Base-by-base conservation (phyloP, 2,113 vertebrate species). In the Macrotis lagotis region DNA sequence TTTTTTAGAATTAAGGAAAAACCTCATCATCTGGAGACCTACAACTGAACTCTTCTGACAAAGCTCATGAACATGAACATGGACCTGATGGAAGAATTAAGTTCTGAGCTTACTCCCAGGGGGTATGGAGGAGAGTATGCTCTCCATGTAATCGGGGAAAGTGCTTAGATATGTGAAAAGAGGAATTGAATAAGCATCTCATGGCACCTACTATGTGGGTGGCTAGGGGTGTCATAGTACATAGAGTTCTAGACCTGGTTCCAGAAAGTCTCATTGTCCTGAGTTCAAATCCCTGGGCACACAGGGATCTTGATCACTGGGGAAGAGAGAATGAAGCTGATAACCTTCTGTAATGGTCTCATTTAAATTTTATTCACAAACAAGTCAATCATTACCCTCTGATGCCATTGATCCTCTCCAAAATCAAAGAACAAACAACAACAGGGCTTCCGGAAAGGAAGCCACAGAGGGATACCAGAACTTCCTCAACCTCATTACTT, bases 401-500 rank as follows among this genome's bases (percentile, higher is more conserved):
- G 25, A 53, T 53, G 52, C 31, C 31, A 66, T 3, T 14, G 11
- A 4, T 66, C 12, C 11, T 16, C 31, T 66, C 6, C 31, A n/a
- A 66, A 66, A 66, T 66, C 31, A 66, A 37, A 66, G 59, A 7
- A 4, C 31, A 37, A 66, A 16, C 28, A 66, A 66, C 31, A 66
- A 16, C 24, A 89, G 48, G 10, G 11, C 48, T 74, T n/a, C 37
- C 5, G 10, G 16, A n/a, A 74, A 74, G 6, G 66, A 6, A 44
- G 0, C 66, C 1, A 3, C 5, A 44, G 6, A 74, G 37, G 37
- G 37, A 74, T 22, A 5, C 5, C 37, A 74, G 6, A 16, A 8
- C 44, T 89, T 89, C 48, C 12, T 49, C 49, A 48, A 26, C 3
- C 48, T 93, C 51, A 90, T 95, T 96, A 92, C n/a, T 94, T 95